Evolutionary conservation across 2,888 invertebrate genomes (phyloP).

Genomic region (Calameuta filiformis): DNA sequence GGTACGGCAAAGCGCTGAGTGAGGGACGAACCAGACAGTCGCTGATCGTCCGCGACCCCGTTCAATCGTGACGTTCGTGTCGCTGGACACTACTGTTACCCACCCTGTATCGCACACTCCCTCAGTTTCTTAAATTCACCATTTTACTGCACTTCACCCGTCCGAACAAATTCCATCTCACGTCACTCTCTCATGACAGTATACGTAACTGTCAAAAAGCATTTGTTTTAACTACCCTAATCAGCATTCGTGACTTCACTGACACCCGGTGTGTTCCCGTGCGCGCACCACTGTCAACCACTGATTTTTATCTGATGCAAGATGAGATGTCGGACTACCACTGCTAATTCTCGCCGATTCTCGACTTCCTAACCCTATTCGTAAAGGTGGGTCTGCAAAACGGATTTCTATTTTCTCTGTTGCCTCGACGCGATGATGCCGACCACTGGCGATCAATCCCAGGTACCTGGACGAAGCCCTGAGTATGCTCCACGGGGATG

Average conservation of each 20-base stretch:
- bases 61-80: constrained; percentile 25
- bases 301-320: background rate
- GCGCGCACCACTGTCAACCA: background rate
- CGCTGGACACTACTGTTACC: background rate
- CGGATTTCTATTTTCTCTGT: background rate
- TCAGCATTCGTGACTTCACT: background rate
- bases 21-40: constrained; percentile 30
- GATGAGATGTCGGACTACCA: background rate
- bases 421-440: background rate
- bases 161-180: background rate
- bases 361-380: background rate
- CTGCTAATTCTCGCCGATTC: background rate
- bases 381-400: background rate
- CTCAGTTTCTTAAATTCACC: background rate
- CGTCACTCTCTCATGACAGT: background rate
- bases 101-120: background rate
- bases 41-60: constrained; percentile 32
- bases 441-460: background rate
- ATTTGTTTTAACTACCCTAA: background rate
- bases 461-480: background rate
- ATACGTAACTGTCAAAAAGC: background rate
- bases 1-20: constrained; percentile 17
- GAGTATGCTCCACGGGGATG: background rate
- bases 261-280: background rate
- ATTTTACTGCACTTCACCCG: background rate